These are phyloP conservation scores for Nylanderia fulva DNA, from an alignment of 1,140 invertebrate genomes.

Conservation along the genomic window DNA sequence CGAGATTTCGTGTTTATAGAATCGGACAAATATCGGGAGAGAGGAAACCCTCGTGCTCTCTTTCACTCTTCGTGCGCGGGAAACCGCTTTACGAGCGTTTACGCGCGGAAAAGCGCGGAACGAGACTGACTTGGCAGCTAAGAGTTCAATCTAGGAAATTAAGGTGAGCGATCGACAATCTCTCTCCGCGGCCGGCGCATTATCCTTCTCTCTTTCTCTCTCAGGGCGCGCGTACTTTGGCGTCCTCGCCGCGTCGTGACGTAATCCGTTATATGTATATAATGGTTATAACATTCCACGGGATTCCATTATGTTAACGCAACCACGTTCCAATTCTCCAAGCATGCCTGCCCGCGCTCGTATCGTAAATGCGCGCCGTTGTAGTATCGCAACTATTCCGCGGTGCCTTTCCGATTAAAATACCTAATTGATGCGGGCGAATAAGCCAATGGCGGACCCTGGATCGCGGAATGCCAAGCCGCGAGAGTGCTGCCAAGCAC, in stretches of 20 bases:
- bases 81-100: constrained; percentile 8
- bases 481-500: constrained; percentile 46
- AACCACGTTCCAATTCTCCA: constrained; percentile 77
- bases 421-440: constrained; percentile 75
- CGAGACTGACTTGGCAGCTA: constrained; percentile 3
- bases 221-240: constrained; percentile 38
- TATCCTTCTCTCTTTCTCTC: constrained; percentile 60
- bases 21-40: background rate
- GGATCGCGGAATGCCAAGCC: constrained; percentile 55
- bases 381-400: constrained; percentile 76
- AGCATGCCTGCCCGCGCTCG: constrained; percentile 61
- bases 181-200: constrained; percentile 26
- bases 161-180: constrained; percentile 57
- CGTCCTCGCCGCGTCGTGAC: constrained; percentile 63
- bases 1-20: background rate
- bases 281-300: constrained; percentile 79
- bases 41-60: background rate
- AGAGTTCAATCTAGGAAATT: constrained; percentile 62
- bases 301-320: constrained; percentile 79
- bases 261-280: constrained; percentile 75
- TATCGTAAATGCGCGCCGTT: constrained; percentile 72
- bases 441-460: constrained; percentile 51
- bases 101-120: constrained; percentile 32
- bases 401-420: constrained; percentile 75
- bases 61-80: background rate